Percentiles rank a stretch among this genome's conserved stretches.
These are phyloP conservation scores for Drosophila kurseongensis DNA, from an alignment of 1,140 invertebrate genomes.

Conservation along the genomic window DNA sequence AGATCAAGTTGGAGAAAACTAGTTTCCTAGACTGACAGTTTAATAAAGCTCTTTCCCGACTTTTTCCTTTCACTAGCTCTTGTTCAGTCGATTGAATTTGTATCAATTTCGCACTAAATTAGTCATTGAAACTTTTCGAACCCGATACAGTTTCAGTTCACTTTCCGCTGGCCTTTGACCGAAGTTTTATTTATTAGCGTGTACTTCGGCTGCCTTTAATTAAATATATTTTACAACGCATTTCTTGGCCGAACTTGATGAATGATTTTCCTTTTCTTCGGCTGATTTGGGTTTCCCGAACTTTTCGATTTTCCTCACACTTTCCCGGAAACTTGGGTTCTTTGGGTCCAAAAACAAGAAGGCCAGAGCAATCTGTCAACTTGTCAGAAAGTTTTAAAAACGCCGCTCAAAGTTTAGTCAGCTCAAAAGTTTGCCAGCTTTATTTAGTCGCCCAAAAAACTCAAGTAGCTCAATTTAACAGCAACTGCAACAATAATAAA, in stretches of 20 bases:
- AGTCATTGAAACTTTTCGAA: conserved; percentile 41
- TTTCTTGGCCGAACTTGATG: conserved; percentile 65
- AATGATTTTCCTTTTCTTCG: conserved; percentile 62
- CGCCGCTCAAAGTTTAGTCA: conserved; percentile 47
- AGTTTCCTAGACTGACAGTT: conserved; percentile 16
- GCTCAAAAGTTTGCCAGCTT: conserved; percentile 47
- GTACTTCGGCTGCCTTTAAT: conserved; percentile 70
- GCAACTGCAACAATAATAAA: conserved; percentile 27
- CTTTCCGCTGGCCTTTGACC: conserved; percentile 20
- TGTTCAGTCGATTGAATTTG: conserved; percentile 64
- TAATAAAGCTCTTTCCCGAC: background rate
- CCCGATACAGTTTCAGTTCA: conserved; percentile 21
- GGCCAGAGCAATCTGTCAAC: conserved; percentile 66
- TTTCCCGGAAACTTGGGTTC: conserved; percentile 14
- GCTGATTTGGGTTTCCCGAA: conserved; percentile 37
- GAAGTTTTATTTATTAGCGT: conserved; percentile 75
- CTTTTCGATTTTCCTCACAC: conserved; percentile 46
- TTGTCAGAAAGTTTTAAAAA: conserved; percentile 64
- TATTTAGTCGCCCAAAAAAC: conserved; percentile 35
- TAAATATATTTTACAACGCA: conserved; percentile 67
- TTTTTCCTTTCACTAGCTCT: background rate
- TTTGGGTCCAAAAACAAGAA: conserved; percentile 9
- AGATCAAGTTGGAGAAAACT: conserved; percentile 4
- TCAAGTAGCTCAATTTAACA: conserved; percentile 72
- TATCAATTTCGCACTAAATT: conserved; percentile 69